Conservation (phyloP, 2,797 vertebrate species). For the Hyperoplus immaculatus region DNA sequence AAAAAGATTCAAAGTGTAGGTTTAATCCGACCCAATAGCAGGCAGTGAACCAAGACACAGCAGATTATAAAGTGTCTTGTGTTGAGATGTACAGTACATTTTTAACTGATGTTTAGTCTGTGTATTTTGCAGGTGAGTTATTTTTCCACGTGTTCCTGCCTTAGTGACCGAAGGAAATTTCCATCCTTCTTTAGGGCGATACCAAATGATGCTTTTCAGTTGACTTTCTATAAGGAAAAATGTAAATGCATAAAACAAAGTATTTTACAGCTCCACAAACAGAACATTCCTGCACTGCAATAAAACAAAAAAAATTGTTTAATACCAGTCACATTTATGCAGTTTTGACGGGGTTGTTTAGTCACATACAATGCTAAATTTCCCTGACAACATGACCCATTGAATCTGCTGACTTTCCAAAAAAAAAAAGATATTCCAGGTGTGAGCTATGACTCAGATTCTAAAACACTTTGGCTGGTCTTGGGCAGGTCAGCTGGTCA, state of each 20-base stretch:
- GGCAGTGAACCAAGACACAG: too few species aligned
- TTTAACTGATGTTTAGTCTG: too few species aligned
- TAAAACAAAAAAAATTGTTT: too few species aligned
- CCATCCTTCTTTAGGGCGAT: conserved; percentile 75
- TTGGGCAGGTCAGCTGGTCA: conserved; percentile 80
- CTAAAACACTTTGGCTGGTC: conserved; percentile 79
- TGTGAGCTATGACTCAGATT: conserved; percentile 76
- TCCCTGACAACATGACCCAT: too few species aligned
- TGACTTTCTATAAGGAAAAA: conserved; percentile 21
- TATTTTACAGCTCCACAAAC: background rate
- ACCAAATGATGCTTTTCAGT: conserved; percentile 78
- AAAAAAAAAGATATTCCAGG: conserved; percentile 28
- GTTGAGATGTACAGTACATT: too few species aligned
- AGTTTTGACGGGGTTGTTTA: too few species aligned
- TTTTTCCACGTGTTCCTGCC: conserved; percentile 73
- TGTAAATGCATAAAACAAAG: background rate
- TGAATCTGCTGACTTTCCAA: background rate
- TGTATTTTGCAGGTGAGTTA: conserved; percentile 75
- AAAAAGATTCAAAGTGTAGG: too few species aligned
- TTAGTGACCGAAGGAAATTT: conserved; percentile 52
- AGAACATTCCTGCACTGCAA: too few species aligned
- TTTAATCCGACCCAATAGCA: too few species aligned
- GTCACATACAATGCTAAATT: too few species aligned
- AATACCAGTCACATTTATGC: too few species aligned
- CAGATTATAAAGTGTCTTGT: too few species aligned